Base-by-base conservation (phyloP, 2,797 vertebrate genomes). In the Crenichthys baileyi region DNA sequence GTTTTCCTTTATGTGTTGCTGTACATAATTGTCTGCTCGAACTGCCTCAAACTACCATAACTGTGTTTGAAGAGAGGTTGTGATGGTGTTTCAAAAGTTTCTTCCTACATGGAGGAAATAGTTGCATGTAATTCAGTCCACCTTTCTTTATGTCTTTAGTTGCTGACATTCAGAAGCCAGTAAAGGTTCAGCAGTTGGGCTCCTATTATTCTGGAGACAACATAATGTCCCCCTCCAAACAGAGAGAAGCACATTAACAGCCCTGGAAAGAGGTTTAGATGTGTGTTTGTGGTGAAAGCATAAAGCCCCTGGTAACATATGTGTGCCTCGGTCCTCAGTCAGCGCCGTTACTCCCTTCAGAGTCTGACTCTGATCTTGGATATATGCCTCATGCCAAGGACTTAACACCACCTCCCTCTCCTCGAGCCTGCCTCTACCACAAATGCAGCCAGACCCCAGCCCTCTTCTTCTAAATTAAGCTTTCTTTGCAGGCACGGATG, bases 331-430 rank as follows among this genome's bases (percentile, higher is more conserved):
- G 76, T 81, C 83, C 81, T 70, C 56, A 41, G 75, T 58, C 39
- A 68, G 39, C 5, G 36, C 70, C 82, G 77, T 76, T 83, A 81
- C 86, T 82, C 80, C 79, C 79, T 72, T 83, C 85, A 81, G 85
- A 83, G 83, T 81, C 84, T 88, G 79, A 73, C 63, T 12, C 87
- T 93, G 92, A 93, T 92, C 92, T 91, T 87, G 87, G 90, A 91
- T 93, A 93, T 91, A 92, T 89, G 92, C 87, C 63, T 90, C 91
- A 94, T 93, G 91, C 89, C 88, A 90, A 91, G 77, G 91, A 90
- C 90, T 93, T 95, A 93, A 90, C 93, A 90, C 91, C 82, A 18
- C 61, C 86, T 74, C 70, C 85, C 56, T 85, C 85, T 86, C 87
- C 80, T 82, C 74, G 60, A 86, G 85, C 86, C 82, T 36, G 79